These are phyloP conservation scores for Bursaphelenchus mucronatus DNA, from an alignment of 1,140 invertebrate species.

Conservation along the genomic window DNA sequence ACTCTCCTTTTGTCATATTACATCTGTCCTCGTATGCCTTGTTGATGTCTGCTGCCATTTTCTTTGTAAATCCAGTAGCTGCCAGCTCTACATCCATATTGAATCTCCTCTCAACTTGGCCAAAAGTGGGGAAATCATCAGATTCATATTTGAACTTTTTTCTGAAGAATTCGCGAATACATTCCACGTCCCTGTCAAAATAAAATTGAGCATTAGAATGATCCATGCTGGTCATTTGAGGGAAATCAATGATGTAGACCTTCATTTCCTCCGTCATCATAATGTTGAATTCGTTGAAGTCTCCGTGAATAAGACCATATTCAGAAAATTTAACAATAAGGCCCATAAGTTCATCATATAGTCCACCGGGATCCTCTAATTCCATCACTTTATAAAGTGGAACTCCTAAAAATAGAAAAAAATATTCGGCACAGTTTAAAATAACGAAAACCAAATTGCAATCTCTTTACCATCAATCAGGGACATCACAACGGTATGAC, in stretches of 20 bases:
- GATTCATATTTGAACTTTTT: conserved; percentile 80
- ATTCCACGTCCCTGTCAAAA: conserved; percentile 91
- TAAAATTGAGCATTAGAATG: conserved; percentile 87
- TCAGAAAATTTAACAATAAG: conserved; percentile 83
- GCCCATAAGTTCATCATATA: conserved; percentile 90
- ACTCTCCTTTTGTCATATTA: conserved; percentile 47
- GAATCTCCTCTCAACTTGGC: conserved; percentile 74
- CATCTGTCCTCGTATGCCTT: conserved; percentile 58
- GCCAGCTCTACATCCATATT: conserved; percentile 80
- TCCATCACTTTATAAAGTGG: conserved; percentile 74
- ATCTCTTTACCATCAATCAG: conserved; percentile 68
- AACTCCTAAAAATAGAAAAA: conserved; percentile 15
- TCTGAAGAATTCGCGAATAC: conserved; percentile 84
- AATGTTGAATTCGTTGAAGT: conserved; percentile 99
- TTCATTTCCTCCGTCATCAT: conserved; percentile 74
- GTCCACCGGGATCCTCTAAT: conserved; percentile 71
- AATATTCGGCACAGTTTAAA: not conserved
- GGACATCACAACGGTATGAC: conserved; percentile 96
- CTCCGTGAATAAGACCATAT: conserved; percentile 89
- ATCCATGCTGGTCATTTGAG: conserved; percentile 93
- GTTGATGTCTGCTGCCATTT: conserved; percentile 73
- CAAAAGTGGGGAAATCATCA: conserved; percentile 77
- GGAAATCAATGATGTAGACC: conserved; percentile 92
- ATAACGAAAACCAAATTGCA: not conserved
- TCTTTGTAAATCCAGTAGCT: conserved; percentile 82